Evolutionary conservation across 2,113 vertebrate species (phyloP).

Genomic region (Irena cyanogastra): DNA sequence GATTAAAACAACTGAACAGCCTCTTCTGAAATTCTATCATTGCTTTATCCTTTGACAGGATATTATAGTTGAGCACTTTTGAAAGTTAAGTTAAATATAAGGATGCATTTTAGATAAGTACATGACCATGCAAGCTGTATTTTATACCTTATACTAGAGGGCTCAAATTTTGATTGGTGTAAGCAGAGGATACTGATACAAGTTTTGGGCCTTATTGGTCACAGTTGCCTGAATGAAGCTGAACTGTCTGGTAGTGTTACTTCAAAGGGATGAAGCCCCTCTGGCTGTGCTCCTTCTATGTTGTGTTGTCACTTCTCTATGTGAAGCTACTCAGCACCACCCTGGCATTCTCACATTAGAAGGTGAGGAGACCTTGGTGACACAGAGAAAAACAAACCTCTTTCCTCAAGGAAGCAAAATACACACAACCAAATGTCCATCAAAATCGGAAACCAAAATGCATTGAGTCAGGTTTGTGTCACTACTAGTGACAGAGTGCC

Average conservation of each 20-base stretch:
- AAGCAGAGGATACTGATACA: background rate
- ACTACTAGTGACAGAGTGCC: background rate
- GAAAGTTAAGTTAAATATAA: background rate
- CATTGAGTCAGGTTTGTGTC: background rate
- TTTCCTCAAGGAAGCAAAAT: background rate
- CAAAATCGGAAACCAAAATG: background rate
- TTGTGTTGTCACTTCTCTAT: background rate
- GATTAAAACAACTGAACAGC: constrained; percentile 3
- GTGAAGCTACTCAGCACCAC: background rate
- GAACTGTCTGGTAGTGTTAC: background rate
- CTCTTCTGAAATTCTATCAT: background rate
- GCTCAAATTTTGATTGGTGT: background rate
- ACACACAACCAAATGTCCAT: background rate
- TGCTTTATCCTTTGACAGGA: background rate
- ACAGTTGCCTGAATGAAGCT: background rate
- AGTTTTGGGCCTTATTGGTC: background rate
- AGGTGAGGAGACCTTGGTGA: background rate
- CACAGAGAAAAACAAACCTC: background rate
- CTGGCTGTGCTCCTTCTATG: background rate
- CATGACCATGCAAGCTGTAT: background rate
- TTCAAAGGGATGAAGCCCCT: background rate
- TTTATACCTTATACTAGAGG: background rate
- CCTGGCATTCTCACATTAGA: background rate
- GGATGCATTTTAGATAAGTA: background rate
- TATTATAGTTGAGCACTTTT: background rate